Evolutionary conservation across 92 coral and sea anemone species (phyloP).

Genomic region (Phenganax marumi): DNA sequence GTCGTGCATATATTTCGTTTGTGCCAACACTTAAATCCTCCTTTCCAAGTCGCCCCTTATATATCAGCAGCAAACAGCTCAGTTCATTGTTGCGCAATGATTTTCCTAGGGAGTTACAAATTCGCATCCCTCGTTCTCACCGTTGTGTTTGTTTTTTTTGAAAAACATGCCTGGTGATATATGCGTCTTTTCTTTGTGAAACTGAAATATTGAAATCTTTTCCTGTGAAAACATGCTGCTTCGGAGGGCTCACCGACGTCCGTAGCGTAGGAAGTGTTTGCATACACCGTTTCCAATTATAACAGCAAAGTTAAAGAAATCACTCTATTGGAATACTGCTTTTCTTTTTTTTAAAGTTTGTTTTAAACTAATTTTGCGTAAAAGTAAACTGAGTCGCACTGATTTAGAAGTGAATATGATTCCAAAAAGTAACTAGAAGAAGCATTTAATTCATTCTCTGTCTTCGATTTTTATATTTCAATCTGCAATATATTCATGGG

Average conservation of each 20-base stretch:
- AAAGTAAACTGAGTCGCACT: no score
- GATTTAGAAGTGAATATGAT: no score
- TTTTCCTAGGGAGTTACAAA: conserved; percentile 4
- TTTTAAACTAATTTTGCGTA: background rate
- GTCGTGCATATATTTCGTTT: background rate
- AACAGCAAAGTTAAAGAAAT: background rate
- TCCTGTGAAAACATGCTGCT: conserved; percentile 22
- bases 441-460: no score
- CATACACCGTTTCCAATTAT: background rate
- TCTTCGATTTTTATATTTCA: no score
- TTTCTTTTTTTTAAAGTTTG: background rate
- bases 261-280: conserved; percentile 13
- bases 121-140: background rate
- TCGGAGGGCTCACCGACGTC: background rate
- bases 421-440: no score
- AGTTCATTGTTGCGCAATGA: background rate
- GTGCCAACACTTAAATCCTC: background rate
- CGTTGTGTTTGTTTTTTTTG: background rate
- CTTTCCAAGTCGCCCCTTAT: background rate
- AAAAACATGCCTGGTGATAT: background rate
- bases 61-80: background rate
- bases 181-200: background rate
- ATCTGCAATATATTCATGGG: no score
- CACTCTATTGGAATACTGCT: background rate
- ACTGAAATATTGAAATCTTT: background rate